Conservation (phyloP, 2,888 invertebrate species). For the Phaedon cochleariae region DNA sequence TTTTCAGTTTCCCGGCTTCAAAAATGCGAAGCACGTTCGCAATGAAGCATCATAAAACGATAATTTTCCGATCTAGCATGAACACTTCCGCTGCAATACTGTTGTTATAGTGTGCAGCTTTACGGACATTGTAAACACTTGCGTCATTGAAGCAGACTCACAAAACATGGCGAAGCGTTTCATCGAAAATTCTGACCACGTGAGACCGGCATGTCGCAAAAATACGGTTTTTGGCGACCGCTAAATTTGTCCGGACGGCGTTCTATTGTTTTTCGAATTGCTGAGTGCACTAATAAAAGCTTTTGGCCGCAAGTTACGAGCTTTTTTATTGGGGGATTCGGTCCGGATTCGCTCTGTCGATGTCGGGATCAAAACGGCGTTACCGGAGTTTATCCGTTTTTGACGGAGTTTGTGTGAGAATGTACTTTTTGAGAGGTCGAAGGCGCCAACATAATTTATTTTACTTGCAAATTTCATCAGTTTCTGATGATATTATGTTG, state of each 20-base stretch:
- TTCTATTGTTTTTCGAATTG: constrained; percentile 41
- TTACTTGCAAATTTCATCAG: too few species aligned
- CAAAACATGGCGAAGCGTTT: too few species aligned
- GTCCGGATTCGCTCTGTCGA: constrained; percentile 13
- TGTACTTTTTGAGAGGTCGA: too few species aligned
- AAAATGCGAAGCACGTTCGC: not conserved
- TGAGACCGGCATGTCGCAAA: constrained; percentile 36
- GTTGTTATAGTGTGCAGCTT: not conserved
- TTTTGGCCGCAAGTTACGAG: constrained; percentile 36
- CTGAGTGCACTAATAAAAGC: constrained; percentile 35
- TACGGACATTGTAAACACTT: constrained; percentile 30
- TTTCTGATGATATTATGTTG: too few species aligned
- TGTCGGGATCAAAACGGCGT: not conserved
- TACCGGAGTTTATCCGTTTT: not conserved
- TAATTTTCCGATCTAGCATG: not conserved
- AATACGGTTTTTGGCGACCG: constrained; percentile 43
- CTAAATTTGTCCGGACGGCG: constrained; percentile 39
- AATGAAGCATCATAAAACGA: constrained; percentile 7
- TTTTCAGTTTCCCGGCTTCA: not conserved
- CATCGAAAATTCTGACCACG: constrained; percentile 23
- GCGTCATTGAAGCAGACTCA: constrained; percentile 31
- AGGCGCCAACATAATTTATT: too few species aligned
- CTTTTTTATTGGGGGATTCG: constrained; percentile 34
- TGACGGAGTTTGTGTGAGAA: too few species aligned
- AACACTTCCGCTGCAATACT: not conserved